Evolutionary conservation across 2,888 invertebrate species (phyloP), one percentile per base, ranked within the genome.

Genomic region (Polymixis flavicincta): DNA sequence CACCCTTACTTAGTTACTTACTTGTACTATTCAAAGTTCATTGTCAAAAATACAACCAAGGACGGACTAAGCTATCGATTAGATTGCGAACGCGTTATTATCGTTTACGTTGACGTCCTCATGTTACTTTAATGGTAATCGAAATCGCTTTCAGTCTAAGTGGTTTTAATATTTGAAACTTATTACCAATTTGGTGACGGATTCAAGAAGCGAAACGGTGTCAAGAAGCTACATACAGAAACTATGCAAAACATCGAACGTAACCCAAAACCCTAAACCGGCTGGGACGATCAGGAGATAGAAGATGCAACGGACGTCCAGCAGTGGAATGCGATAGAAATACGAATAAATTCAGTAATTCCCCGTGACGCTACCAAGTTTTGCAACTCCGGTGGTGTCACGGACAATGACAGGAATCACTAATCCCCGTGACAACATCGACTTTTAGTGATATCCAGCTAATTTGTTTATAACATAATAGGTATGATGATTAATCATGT

Each of bases 31-130:
- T 64, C 48, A 60, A n/a, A 80, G 67, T 80, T 80, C 67, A 80
- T 68, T 80, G 74, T 80, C 84, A 64, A 73, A 55, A 63, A 52
- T 63, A 83, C 57, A 61, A 73, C 63, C 63, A 84, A 84, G 80
- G 84, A n/a, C 84, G 32, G n/a, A 60, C 32, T 0, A 17, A 17
- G 42, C 25, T 60, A 78, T 79, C 64, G 79, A 71, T 71, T 79
- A 48, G 17, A 55, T 64, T 57, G 61, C 28, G 6, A 79, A 37
- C 65, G n/a, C 22, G 48, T 66, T 71, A 57, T 57, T 45, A 32
- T 61, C 28, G 25, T 70, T 70, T 48, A 60, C 61, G 70, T 78
- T 55, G 37, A 65, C 70, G 67, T 67, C 5, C 52, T 57, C 66
- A 67, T 67, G 45, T 67, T 42, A 61, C 42, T 66, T 37, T 14